Conservation (phyloP, 2,888 invertebrate genomes). For the Thera obeliscata region DNA sequence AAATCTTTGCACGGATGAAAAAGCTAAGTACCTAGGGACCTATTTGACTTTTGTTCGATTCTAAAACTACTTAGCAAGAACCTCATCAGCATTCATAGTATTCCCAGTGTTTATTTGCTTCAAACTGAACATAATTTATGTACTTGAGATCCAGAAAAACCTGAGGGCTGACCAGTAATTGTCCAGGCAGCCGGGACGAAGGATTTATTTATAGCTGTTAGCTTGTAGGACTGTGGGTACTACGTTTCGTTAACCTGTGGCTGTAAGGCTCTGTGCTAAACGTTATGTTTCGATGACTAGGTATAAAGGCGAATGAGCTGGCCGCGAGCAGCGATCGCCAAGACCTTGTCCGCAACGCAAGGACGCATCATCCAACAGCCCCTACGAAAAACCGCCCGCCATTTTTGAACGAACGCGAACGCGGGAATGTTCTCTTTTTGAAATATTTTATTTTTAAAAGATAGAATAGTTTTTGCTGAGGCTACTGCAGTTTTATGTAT, state of each 20-base stretch:
- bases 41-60: background rate
- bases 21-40: background rate
- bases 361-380: slow-evolving; percentile 71
- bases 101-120: background rate
- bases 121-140: slow-evolving; percentile 3
- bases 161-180: slow-evolving; percentile 39
- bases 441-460: slow-evolving; percentile 41
- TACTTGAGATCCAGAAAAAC: slow-evolving; percentile 33
- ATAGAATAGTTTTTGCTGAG: slow-evolving; percentile 22
- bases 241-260: slow-evolving; percentile 44
- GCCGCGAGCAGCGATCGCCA: slow-evolving; percentile 69
- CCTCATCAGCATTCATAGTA: background rate
- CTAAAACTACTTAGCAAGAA: background rate
- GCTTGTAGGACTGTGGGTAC: slow-evolving; percentile 7
- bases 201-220: slow-evolving; percentile 44
- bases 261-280: slow-evolving; percentile 48
- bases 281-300: slow-evolving; percentile 62
- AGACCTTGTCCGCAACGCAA: slow-evolving; percentile 81
- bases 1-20: too few relatives aligned
- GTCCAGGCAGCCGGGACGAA: slow-evolving; percentile 22
- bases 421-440: slow-evolving; percentile 67
- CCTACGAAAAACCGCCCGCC: slow-evolving; percentile 71
- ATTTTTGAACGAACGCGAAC: slow-evolving; percentile 71
- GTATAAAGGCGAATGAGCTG: slow-evolving; percentile 77
- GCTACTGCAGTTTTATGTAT: slow-evolving; percentile 12